Evolutionary conservation across 2,797 vertebrate species (phyloP).

Genomic region (Pempheris klunzingeri): DNA sequence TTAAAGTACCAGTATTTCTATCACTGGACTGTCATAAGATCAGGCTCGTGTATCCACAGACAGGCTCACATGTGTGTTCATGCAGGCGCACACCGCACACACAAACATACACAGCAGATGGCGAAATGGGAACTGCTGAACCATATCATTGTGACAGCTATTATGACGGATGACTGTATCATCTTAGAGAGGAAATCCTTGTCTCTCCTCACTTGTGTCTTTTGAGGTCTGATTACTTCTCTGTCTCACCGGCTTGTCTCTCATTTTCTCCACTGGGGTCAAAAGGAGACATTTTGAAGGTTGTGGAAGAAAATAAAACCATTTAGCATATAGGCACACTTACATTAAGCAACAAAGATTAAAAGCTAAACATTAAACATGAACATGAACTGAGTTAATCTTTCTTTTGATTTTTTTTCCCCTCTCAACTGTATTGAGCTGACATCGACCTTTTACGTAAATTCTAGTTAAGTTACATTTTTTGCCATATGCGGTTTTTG

Average conservation of each 20-base stretch:
- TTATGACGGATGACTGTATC: slow-evolving; percentile 81
- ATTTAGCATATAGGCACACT: slow-evolving; percentile 14
- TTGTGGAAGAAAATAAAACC: slow-evolving; percentile 46
- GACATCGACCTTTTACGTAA: slow-evolving; percentile 4
- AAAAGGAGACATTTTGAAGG: slow-evolving; percentile 59
- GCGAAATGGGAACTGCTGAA: slow-evolving; percentile 76
- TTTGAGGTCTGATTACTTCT: slow-evolving; percentile 60
- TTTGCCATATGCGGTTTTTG: neutral
- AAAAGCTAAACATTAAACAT: slow-evolving; percentile 12
- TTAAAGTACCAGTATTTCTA: neutral
- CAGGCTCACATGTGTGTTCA: slow-evolving; percentile 62
- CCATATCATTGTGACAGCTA: slow-evolving; percentile 76
- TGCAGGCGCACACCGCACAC: slow-evolving; percentile 49
- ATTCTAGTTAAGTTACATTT: neutral
- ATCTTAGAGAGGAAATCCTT: slow-evolving; percentile 69
- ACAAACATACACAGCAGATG: slow-evolving; percentile 61
- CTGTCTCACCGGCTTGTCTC: slow-evolving; percentile 29
- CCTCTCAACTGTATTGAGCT: neutral
- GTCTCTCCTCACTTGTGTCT: slow-evolving; percentile 54
- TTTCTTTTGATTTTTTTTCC: neutral
- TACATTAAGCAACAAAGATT: slow-evolving; percentile 14
- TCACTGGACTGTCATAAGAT: slow-evolving; percentile 8
- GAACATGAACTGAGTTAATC: slow-evolving; percentile 3
- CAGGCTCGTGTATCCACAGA: slow-evolving; percentile 26
- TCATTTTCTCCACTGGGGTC: slow-evolving; percentile 60